Percentiles rank a stretch among this genome's conserved stretches.
Evolutionary conservation across 2,888 invertebrate species (phyloP).

Genomic region (Dynastes grantii): DNA sequence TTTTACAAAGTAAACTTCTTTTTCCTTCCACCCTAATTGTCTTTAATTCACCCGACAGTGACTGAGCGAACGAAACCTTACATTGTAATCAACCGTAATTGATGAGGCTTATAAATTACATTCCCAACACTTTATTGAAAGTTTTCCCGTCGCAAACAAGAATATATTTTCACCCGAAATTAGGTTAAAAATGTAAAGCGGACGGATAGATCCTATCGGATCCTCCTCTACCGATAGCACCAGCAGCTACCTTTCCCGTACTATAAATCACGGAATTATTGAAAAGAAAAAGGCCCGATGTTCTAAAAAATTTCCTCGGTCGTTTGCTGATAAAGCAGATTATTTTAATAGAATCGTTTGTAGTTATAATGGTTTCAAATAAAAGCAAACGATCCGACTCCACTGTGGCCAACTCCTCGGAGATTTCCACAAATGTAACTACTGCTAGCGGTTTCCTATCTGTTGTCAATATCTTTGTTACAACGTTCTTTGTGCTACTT

Average conservation of each 20-base stretch:
- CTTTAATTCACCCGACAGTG: conserved; percentile 35
- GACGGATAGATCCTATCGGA: background rate
- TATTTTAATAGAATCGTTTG: conserved; percentile 43
- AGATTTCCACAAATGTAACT: conserved; percentile 14
- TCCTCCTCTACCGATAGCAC: background rate
- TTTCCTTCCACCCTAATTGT: conserved; percentile 38
- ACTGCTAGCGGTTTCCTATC: conserved; percentile 28
- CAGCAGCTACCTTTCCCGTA: background rate
- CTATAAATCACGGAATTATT: conserved; percentile 15
- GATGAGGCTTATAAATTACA: conserved; percentile 38
- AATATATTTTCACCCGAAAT: conserved; percentile 7
- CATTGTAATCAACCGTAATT: conserved; percentile 34
- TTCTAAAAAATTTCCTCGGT: background rate
- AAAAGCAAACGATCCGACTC: conserved; percentile 5
- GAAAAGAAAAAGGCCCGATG: background rate
- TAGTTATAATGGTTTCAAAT: conserved; percentile 40
- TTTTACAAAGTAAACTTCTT: conserved; percentile 39
- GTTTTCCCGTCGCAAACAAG: conserved; percentile 16
- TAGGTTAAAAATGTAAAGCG: conserved; percentile 16
- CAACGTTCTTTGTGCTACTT: conserved; percentile 20
- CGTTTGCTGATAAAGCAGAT: conserved; percentile 20
- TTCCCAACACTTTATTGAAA: conserved; percentile 37
- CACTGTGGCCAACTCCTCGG: conserved; percentile 6
- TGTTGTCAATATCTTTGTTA: conserved; percentile 42
- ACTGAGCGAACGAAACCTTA: conserved; percentile 36